Evolutionary conservation across 1,140 invertebrate genomes (phyloP).

Genomic region (Asbolus verrucosus): DNA sequence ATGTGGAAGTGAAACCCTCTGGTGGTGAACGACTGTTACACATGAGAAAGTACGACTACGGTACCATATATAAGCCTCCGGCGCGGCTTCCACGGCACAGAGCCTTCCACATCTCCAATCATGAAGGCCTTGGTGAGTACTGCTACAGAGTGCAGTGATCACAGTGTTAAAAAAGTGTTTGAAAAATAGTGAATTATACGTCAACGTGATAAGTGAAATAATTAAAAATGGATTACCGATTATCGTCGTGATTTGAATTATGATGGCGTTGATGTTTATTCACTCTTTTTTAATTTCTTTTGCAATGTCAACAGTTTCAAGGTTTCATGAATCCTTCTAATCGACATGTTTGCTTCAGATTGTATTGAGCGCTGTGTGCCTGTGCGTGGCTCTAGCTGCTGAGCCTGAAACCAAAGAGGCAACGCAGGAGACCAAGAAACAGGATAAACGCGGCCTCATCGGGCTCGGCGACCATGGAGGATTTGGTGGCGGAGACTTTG

Average conservation of each 20-base stretch:
- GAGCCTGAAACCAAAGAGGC: slow-evolving; percentile 60
- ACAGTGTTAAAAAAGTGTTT: slow-evolving; percentile 42
- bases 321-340: no score
- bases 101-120: slow-evolving; percentile 61
- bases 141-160: slow-evolving; percentile 32
- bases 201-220: slow-evolving; percentile 31
- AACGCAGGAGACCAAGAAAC: slow-evolving; percentile 63
- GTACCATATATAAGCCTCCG: slow-evolving; percentile 59
- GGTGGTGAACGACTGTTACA: slow-evolving; percentile 58
- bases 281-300: slow-evolving; percentile 17
- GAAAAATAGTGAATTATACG: slow-evolving; percentile 43
- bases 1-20: slow-evolving; percentile 63
- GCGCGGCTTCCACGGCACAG: slow-evolving; percentile 52
- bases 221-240: slow-evolving; percentile 8
- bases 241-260: not conserved
- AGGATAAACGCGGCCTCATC: slow-evolving; percentile 64
- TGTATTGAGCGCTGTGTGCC: slow-evolving; percentile 61
- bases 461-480: slow-evolving; percentile 60
- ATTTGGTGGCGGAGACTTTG: slow-evolving; percentile 46
- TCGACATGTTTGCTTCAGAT: slow-evolving; percentile 57
- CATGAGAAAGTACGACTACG: slow-evolving; percentile 61
- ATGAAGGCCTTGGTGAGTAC: slow-evolving; percentile 65
- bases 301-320: no score
- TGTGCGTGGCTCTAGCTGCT: slow-evolving; percentile 63
- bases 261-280: slow-evolving; percentile 36